A percentile compares a stretch with the other conserved stretches of the same genome.
These are phyloP conservation scores for Typhlichthys eigenmanni DNA, from an alignment of 2,797 vertebrate genomes.

Conservation along the genomic window DNA sequence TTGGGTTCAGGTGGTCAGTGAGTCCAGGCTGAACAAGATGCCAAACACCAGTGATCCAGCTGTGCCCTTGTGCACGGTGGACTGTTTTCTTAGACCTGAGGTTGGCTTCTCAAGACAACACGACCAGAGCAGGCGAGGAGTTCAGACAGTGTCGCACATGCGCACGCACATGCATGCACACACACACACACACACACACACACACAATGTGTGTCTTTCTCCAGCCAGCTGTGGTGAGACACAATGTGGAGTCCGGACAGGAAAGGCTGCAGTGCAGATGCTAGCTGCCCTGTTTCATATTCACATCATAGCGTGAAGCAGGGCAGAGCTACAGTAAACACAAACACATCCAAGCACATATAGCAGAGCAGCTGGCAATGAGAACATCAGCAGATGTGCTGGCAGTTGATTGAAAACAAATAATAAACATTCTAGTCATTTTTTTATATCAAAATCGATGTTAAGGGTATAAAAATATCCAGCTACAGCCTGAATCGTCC, in stretches of 20 bases:
- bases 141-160: neutral
- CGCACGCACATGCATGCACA: slow-evolving; percentile 7
- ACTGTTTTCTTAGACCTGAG: neutral
- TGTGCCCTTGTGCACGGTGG: too few relatives aligned
- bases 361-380: slow-evolving; percentile 22
- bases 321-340: slow-evolving; percentile 39
- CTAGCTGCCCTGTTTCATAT: slow-evolving; percentile 73
- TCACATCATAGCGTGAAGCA: slow-evolving; percentile 63
- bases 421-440: neutral
- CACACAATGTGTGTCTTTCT: neutral
- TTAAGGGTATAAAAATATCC: neutral
- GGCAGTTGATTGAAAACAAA: neutral
- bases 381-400: slow-evolving; percentile 1
- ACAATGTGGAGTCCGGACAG: slow-evolving; percentile 37
- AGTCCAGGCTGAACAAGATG: slow-evolving; percentile 11
- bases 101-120: neutral
- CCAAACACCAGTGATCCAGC: neutral
- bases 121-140: neutral
- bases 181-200: neutral
- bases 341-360: slow-evolving; percentile 23
- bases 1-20: slow-evolving; percentile 39
- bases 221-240: slow-evolving; percentile 38
- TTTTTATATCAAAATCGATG: slow-evolving; percentile 1
- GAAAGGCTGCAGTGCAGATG: slow-evolving; percentile 78
- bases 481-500: neutral